Evolutionary conservation across 2,888 invertebrate species (phyloP).

Genomic region (Agrotis puta): DNA sequence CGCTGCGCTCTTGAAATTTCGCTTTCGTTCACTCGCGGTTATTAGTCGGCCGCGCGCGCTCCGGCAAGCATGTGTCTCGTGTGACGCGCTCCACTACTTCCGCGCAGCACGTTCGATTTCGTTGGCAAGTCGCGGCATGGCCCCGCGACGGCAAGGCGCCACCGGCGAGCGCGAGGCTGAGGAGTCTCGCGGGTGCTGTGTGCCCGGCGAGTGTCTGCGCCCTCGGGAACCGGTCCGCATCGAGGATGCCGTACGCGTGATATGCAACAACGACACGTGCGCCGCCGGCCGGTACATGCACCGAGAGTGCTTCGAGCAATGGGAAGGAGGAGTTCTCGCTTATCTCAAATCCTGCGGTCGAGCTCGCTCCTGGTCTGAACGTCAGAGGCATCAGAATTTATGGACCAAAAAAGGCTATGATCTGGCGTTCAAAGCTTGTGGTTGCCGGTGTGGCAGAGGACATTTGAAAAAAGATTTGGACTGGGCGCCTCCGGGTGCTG

Average conservation of each 20-base stretch:
- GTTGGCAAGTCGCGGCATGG: slow-evolving; percentile 84
- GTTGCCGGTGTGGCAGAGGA: slow-evolving; percentile 97
- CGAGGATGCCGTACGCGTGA: slow-evolving; percentile 96
- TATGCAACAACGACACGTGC: slow-evolving; percentile 98
- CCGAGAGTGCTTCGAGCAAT: slow-evolving; percentile 98
- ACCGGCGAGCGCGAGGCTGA: slow-evolving; percentile 88
- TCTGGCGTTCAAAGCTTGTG: slow-evolving; percentile 98
- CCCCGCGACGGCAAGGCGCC: slow-evolving; percentile 89
- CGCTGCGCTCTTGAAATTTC: slow-evolving; percentile 93
- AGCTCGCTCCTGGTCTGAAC: slow-evolving; percentile 98
- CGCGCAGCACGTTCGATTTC: slow-evolving; percentile 86
- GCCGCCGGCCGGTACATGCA: slow-evolving; percentile 98
- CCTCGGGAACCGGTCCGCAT: slow-evolving; percentile 92
- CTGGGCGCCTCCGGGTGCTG: slow-evolving; percentile 95
- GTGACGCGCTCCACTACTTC: slow-evolving; percentile 87
- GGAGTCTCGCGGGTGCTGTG: slow-evolving; percentile 94
- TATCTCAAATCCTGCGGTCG: slow-evolving; percentile 97
- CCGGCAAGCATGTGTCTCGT: slow-evolving; percentile 91
- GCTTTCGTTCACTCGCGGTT: slow-evolving; percentile 92
- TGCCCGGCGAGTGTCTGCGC: slow-evolving; percentile 96
- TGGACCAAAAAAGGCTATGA: slow-evolving; percentile 99
- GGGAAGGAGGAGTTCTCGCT: slow-evolving; percentile 97
- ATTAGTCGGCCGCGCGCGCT: slow-evolving; percentile 92
- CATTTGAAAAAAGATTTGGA: slow-evolving; percentile 98
- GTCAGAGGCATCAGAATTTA: slow-evolving; percentile 97